phyloP scores from a whole-genome alignment of 1,140 invertebrate genomes.

The Tetranychus cinnabarinus region DNA sequence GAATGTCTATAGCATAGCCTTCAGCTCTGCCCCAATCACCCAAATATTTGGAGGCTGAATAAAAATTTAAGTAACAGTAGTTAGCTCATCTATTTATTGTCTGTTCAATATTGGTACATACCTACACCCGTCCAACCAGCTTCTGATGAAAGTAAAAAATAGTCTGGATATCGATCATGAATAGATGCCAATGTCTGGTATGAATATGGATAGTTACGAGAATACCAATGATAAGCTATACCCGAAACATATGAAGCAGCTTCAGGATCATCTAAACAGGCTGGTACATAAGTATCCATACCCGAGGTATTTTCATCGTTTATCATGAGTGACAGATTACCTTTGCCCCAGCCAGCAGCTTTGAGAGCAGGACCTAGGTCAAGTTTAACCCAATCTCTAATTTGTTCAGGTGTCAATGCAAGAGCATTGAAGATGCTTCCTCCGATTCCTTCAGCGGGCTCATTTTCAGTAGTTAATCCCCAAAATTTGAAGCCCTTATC shows the following conservation, averaged over 20 bases:
- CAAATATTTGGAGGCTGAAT: too few species aligned
- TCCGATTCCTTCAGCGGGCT: conserved; percentile 19
- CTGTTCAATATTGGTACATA: not conserved
- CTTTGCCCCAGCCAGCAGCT: conserved; percentile 19
- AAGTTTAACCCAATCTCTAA: conserved; percentile 1
- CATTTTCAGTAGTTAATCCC: conserved; percentile 35
- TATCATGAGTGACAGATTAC: conserved; percentile 9
- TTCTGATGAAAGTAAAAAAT: conserved; percentile 37
- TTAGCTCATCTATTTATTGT: too few species aligned
- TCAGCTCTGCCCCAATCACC: too few species aligned
- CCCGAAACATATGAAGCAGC: conserved; percentile 6
- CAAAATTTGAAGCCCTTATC: conserved; percentile 29
- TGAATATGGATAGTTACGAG: not conserved
- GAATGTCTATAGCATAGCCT: too few species aligned
- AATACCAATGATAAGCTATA: conserved; percentile 44
- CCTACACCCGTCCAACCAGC: conserved; percentile 18
- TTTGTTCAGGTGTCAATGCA: not conserved
- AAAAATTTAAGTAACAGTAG: too few species aligned
- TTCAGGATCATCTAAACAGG: conserved; percentile 4
- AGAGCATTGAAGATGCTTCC: not conserved
- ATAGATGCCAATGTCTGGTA: conserved; percentile 16
- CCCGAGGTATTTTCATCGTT: not conserved
- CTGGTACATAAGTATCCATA: not conserved
- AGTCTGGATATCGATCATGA: conserved; percentile 32
- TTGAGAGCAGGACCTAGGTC: not conserved